Evolutionary conservation across 37 sponge, comb jelly and placozoan species (phyloP).

Genomic region (Aphrocallistes beatrix): DNA sequence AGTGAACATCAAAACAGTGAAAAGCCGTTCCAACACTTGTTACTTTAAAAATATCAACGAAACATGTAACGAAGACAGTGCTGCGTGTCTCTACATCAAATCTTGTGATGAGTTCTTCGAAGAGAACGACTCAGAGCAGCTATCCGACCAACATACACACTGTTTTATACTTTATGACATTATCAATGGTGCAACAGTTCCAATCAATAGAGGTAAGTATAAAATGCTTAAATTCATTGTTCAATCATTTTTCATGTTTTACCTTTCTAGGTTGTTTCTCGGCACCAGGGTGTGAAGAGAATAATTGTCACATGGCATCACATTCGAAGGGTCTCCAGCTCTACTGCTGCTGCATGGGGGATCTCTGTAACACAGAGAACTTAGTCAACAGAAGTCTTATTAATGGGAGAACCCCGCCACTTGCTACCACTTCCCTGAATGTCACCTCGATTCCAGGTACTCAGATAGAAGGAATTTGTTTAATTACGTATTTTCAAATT

Average conservation of each 20-base stretch:
- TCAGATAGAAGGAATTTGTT: too few species aligned
- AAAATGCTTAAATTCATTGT: neutral
- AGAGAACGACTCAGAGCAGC: neutral
- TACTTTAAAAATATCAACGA: neutral
- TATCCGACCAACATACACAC: neutral
- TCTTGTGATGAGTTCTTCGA: neutral
- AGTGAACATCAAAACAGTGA: too few species aligned
- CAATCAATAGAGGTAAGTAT: neutral
- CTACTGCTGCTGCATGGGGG: constrained; percentile 9
- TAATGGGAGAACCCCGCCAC: neutral
- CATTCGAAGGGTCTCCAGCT: neutral
- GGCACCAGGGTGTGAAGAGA: neutral
- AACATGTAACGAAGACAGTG: neutral
- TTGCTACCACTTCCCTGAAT: too few species aligned
- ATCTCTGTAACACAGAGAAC: constrained; percentile 1
- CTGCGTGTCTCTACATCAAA: neutral
- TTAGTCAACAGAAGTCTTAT: neutral
- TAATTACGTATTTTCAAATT: too few species aligned
- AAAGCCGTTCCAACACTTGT: neutral
- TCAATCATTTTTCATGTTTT: neutral
- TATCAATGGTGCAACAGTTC: neutral
- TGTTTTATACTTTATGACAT: neutral
- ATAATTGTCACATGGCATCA: neutral
- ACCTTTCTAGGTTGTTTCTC: neutral
- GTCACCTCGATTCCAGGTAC: too few species aligned